These are phyloP conservation scores for Patella depressa DNA, from an alignment of 2,888 invertebrate genomes.

Conservation along the genomic window DNA sequence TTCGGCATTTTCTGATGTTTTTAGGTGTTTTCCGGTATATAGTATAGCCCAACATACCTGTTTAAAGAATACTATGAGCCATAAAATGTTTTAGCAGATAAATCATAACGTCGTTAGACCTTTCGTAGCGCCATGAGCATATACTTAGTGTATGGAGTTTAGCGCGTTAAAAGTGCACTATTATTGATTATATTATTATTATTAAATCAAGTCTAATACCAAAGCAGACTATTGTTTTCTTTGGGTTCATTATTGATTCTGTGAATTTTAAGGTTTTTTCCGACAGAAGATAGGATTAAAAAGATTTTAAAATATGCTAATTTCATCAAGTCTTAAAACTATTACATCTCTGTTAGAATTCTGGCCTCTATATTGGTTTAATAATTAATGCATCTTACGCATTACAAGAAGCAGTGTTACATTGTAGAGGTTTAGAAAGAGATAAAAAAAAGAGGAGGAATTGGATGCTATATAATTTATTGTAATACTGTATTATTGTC, in stretches of 20 bases:
- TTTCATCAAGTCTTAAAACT: neutral
- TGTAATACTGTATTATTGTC: neutral
- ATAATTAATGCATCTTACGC: constrained; percentile 16
- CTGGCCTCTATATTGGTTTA: constrained; percentile 21
- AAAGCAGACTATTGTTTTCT: neutral
- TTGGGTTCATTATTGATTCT: neutral
- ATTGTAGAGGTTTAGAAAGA: neutral
- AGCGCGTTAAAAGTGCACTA: too few species aligned
- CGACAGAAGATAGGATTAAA: neutral
- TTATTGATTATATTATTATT: too few species aligned
- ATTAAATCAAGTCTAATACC: neutral
- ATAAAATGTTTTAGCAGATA: too few species aligned
- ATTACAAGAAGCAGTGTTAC: constrained; percentile 3
- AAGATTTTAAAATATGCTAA: neutral
- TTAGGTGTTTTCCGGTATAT: too few species aligned
- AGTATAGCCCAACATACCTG: too few species aligned
- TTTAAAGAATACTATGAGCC: too few species aligned
- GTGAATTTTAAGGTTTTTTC: neutral
- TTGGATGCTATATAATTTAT: neutral
- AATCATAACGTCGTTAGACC: too few species aligned
- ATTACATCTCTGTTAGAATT: neutral
- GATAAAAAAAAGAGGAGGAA: neutral
- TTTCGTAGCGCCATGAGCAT: too few species aligned
- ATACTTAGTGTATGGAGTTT: too few species aligned
- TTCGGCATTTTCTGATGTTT: too few species aligned